Percentiles rank a stretch among this genome's conserved stretches.
These are phyloP conservation scores for Indicator indicator DNA, from an alignment of 2,113 vertebrate genomes.

Conservation along the genomic window DNA sequence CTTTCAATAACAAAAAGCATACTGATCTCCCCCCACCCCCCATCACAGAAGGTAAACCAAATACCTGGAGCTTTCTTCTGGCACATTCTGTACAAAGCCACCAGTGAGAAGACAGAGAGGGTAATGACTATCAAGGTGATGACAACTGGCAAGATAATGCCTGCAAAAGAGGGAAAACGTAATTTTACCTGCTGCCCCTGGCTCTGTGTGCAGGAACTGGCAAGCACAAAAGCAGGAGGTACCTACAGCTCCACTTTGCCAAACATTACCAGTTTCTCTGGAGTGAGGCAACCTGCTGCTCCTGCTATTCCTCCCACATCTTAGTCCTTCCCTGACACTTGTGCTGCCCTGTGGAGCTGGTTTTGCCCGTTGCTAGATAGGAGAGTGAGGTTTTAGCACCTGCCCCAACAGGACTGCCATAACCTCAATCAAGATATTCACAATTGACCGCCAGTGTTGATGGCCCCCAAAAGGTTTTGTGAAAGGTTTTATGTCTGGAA, in stretches of 20 bases:
- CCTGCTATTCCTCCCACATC: not conserved
- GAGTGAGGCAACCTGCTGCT: not conserved
- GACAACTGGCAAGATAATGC: constrained; percentile 75
- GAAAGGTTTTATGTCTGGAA: not conserved
- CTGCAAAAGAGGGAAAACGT: constrained; percentile 51
- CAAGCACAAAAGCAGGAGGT: not conserved
- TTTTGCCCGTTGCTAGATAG: not conserved
- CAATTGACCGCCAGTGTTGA: not conserved
- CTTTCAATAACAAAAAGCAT: not conserved
- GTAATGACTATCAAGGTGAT: constrained; percentile 78
- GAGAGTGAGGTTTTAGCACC: not conserved
- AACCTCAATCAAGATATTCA: not conserved
- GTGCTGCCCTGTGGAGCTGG: not conserved
- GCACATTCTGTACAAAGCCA: constrained; percentile 79
- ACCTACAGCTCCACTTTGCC: not conserved
- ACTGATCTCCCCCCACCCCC: not conserved
- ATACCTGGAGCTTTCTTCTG: constrained; percentile 79
- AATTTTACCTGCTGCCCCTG: not conserved
- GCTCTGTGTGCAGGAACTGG: not conserved
- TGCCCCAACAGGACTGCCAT: not conserved
- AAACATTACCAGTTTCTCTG: not conserved
- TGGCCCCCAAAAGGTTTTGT: not conserved
- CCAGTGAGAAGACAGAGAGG: constrained; percentile 72
- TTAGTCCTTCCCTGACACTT: not conserved
- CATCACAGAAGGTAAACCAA: not conserved